phyloP scores from a whole-genome alignment of 2,888 invertebrate genomes.

The Folsomia candida region DNA sequence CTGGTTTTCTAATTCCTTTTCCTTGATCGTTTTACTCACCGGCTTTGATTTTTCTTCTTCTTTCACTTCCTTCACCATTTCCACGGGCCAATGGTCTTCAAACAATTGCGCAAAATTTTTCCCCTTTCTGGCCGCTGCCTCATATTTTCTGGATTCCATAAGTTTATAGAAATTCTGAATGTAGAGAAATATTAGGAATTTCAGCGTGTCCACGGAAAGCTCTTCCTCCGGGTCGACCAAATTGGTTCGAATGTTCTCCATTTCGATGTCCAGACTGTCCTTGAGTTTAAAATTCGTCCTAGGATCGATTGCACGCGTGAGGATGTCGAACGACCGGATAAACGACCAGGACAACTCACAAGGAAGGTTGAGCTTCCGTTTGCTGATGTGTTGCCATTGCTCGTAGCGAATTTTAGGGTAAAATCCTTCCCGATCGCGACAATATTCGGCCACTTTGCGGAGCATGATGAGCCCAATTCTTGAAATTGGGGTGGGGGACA shows the following conservation, averaged over 20 bases:
- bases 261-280: conserved; percentile 21
- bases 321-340: conserved; percentile 32
- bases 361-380: conserved; percentile 34
- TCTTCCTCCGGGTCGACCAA: conserved; percentile 18
- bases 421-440: conserved; percentile 22
- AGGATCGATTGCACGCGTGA: conserved; percentile 6
- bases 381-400: conserved; percentile 37
- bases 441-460: conserved; percentile 25
- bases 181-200: conserved; percentile 40
- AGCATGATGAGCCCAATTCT: conserved; percentile 34
- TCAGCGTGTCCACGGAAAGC: conserved; percentile 28
- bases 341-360: conserved; percentile 26
- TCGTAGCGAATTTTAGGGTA: conserved; percentile 30
- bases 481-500: conserved; percentile 27
- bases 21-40: background rate
- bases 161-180: conserved; percentile 36
- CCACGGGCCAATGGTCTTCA: conserved; percentile 28
- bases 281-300: background rate
- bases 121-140: too few species aligned
- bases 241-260: background rate
- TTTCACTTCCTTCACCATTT: too few species aligned
- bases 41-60: background rate
- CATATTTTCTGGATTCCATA: too few species aligned
- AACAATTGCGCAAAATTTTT: conserved; percentile 19
- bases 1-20: background rate